phyloP scores from a whole-genome alignment of 1,140 invertebrate species.

The Eumaeus atala region DNA sequence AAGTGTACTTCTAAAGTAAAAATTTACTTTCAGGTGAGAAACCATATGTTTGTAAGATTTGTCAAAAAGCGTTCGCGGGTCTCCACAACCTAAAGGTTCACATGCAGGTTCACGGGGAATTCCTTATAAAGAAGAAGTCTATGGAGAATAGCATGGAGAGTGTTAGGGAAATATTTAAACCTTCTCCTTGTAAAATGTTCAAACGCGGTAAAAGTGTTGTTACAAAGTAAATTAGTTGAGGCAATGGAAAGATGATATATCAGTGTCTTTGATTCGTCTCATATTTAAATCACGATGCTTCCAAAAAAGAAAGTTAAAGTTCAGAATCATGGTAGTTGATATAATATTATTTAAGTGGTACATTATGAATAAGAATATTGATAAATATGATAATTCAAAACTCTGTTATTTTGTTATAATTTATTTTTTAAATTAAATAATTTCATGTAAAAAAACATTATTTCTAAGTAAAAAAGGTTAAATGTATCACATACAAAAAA shows the following conservation, averaged over 20 bases:
- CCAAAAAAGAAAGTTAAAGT: too few relatives aligned
- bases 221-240: too few relatives aligned
- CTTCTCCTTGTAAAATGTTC: too few relatives aligned
- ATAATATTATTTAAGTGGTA: background rate
- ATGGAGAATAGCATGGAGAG: too few relatives aligned
- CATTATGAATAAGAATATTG: background rate
- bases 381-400: background rate
- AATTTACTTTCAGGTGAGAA: slow-evolving; percentile 49
- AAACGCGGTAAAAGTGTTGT: too few relatives aligned
- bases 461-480: slow-evolving; percentile 43
- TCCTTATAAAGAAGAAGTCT: slow-evolving; percentile 36
- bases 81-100: slow-evolving; percentile 57
- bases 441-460: slow-evolving; percentile 58
- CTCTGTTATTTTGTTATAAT: background rate
- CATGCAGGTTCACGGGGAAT: slow-evolving; percentile 57
- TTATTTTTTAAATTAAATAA: slow-evolving; percentile 24
- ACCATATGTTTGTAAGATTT: slow-evolving; percentile 54
- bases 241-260: too few relatives aligned
- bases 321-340: too few relatives aligned
- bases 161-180: background rate
- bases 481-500: slow-evolving; percentile 68
- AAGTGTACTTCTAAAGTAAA: slow-evolving; percentile 6
- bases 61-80: slow-evolving; percentile 49
- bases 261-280: too few relatives aligned
- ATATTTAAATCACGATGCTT: too few relatives aligned